phyloP scores from a whole-genome alignment of 1,140 invertebrate species.

The Calephelis nemesis region DNA sequence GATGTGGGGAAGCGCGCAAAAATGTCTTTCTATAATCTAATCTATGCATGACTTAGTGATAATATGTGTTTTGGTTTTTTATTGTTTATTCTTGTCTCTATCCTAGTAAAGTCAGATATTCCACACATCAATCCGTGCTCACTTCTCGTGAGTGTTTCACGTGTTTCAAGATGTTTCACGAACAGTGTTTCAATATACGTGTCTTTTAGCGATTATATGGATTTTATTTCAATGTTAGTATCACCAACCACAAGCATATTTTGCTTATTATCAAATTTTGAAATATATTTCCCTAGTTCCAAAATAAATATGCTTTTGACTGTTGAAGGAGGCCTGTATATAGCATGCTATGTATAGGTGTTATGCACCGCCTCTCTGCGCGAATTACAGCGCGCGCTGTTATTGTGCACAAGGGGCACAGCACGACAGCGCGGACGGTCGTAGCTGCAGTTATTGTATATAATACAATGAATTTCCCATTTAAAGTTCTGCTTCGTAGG shows the following conservation, averaged over 20 bases:
- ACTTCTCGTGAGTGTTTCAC: too few species aligned
- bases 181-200: constrained; percentile 36
- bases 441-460: too few species aligned
- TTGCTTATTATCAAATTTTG: constrained; percentile 24
- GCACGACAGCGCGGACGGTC: too few species aligned
- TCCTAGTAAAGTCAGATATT: constrained; percentile 42
- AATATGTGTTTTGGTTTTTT: background rate
- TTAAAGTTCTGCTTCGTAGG: too few species aligned
- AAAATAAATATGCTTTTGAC: constrained; percentile 36
- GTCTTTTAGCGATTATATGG: constrained; percentile 26
- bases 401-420: too few species aligned
- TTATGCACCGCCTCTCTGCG: too few species aligned
- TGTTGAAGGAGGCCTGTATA: constrained; percentile 38
- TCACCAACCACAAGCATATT: constrained; percentile 40
- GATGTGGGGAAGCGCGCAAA: too few species aligned
- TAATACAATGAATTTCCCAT: too few species aligned
- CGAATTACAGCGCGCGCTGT: too few species aligned
- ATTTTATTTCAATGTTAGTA: constrained; percentile 45
- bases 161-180: too few species aligned
- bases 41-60: too few species aligned
- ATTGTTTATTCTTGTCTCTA: constrained; percentile 34
- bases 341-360: constrained; percentile 6
- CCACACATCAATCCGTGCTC: constrained; percentile 41
- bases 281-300: constrained; percentile 33
- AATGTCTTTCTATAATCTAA: too few species aligned